Evolutionary conservation across 2,888 invertebrate species (phyloP).

Genomic region (Eupeodes luniger): DNA sequence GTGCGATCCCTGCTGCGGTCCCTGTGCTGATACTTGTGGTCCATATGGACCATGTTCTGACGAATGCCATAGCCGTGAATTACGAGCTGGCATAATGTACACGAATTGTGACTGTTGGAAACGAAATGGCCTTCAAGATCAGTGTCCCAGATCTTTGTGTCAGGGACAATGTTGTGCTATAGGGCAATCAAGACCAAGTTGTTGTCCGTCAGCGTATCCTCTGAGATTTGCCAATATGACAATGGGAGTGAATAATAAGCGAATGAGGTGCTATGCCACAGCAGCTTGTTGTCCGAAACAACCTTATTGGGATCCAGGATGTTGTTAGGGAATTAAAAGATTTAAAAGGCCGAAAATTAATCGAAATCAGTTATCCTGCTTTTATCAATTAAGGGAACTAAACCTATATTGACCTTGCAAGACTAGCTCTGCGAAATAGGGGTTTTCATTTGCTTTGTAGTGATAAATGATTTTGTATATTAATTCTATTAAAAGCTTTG

Average conservation of each 20-base stretch:
- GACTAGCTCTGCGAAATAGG: neutral
- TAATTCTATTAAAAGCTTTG: neutral
- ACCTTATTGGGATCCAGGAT: constrained; percentile 48
- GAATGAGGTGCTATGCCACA: constrained; percentile 79
- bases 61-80: constrained; percentile 85
- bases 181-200: constrained; percentile 84
- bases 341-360: neutral
- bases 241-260: constrained; percentile 81
- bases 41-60: constrained; percentile 39
- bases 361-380: neutral
- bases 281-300: constrained; percentile 63
- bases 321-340: neutral
- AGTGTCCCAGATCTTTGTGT: constrained; percentile 86
- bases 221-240: constrained; percentile 81
- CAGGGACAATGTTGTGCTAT: constrained; percentile 84
- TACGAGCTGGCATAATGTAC: constrained; percentile 85
- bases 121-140: constrained; percentile 86
- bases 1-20: constrained; percentile 26
- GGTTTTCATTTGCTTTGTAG: neutral
- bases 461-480: neutral
- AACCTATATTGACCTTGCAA: neutral
- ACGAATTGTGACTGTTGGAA: constrained; percentile 86
- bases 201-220: constrained; percentile 84
- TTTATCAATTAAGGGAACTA: neutral
- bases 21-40: constrained; percentile 31